Evolutionary conservation across 2,888 invertebrate species (phyloP).

Genomic region (Asteroscopus sphinx): DNA sequence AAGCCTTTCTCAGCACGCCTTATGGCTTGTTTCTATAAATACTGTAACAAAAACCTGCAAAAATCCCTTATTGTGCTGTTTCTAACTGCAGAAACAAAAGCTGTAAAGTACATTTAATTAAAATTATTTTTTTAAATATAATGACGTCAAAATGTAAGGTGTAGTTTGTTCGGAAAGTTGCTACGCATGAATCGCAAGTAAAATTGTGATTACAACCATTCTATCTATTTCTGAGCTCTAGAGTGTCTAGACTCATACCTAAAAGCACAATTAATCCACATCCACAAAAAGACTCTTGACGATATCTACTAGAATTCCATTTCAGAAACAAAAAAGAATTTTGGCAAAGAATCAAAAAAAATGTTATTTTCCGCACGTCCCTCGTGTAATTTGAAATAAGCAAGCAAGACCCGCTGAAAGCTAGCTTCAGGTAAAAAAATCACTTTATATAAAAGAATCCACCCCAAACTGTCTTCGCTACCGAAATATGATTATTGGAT

Average conservation of each 20-base stretch:
- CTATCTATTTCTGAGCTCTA: too few relatives aligned
- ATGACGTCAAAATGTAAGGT: too few relatives aligned
- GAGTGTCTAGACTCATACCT: background rate
- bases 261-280: slow-evolving; percentile 7
- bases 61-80: too few relatives aligned
- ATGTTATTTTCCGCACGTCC: slow-evolving; percentile 55
- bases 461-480: slow-evolving; percentile 47
- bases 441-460: slow-evolving; percentile 68
- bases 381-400: slow-evolving; percentile 69
- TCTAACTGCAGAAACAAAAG: too few relatives aligned
- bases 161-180: too few relatives aligned
- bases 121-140: too few relatives aligned
- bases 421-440: slow-evolving; percentile 66
- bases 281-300: slow-evolving; percentile 12
- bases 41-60: too few relatives aligned
- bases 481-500: slow-evolving; percentile 72
- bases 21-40: too few relatives aligned
- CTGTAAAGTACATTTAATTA: too few relatives aligned
- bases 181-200: too few relatives aligned
- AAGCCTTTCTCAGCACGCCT: too few relatives aligned
- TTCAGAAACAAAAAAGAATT: slow-evolving; percentile 41
- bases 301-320: slow-evolving; percentile 35
- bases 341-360: slow-evolving; percentile 50
- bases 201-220: too few relatives aligned
- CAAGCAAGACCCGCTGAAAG: slow-evolving; percentile 61